Conservation (phyloP, 2,797 vertebrate species). For the Cirrhinus molitorella region DNA sequence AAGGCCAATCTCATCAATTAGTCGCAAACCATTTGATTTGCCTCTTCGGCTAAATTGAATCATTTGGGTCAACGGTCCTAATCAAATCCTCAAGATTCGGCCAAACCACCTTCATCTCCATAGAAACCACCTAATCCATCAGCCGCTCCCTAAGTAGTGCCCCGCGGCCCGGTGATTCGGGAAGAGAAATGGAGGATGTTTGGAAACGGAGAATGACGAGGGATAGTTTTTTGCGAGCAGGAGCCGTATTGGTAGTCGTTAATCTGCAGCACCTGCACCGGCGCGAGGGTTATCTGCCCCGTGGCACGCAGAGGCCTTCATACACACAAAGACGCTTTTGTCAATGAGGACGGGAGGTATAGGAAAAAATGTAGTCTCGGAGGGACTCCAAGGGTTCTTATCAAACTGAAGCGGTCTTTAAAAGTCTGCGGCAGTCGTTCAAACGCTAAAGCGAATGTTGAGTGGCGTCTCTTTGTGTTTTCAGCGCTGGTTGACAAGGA, state of each 20-base stretch:
- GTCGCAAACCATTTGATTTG: constrained; percentile 38
- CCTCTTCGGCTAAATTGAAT: constrained; percentile 42
- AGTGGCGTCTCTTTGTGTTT: neutral
- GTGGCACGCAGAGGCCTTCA: constrained; percentile 57
- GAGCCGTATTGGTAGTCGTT: constrained; percentile 70
- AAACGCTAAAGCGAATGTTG: neutral
- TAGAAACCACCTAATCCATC: constrained; percentile 43
- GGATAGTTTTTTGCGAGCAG: constrained; percentile 44
- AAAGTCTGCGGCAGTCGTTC: neutral
- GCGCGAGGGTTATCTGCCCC: constrained; percentile 47
- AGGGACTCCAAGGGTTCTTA: constrained; percentile 7
- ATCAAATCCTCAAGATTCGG: constrained; percentile 37
- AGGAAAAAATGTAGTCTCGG: constrained; percentile 77
- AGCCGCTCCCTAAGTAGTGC: constrained; percentile 22
- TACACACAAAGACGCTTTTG: constrained; percentile 73
- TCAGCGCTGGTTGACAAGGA: neutral
- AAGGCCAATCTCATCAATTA: constrained; percentile 58
- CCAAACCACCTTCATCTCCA: constrained; percentile 39
- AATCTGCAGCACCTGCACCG: constrained; percentile 70
- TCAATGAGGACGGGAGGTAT: constrained; percentile 65
- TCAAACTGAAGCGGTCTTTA: neutral
- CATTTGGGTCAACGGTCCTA: constrained; percentile 36
- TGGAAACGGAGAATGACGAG: neutral
- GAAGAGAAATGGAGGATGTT: constrained; percentile 6
- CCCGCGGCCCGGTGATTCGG: constrained; percentile 12